Evolutionary conservation across 1,140 invertebrate genomes (phyloP), one percentile per base, ranked within the genome.

Genomic region (Listronotus oregonensis): DNA sequence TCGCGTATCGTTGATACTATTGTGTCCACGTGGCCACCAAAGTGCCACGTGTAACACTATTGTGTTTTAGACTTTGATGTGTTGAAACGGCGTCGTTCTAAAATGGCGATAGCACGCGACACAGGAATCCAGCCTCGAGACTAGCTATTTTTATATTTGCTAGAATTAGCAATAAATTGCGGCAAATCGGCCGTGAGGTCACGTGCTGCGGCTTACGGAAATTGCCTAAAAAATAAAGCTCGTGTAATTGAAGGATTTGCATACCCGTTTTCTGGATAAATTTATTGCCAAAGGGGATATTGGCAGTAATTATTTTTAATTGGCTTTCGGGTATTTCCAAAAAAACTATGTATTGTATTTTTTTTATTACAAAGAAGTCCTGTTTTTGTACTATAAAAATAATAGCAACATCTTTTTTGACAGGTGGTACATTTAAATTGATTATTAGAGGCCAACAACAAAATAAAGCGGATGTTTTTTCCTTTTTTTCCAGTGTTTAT

Each of bases 121-220:
- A 0, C 31, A 37, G 50, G 52, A 44, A 59, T 58, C 55, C 47
- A 21, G 49, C 67, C 42, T 66, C 39, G 37, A 55, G 10, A 67
- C 60, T 58, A 56, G 55, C 67, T 65, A 71, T 74, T 74, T 74
- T 71, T 70, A 70, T 68, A 72, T 75, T 74, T 73, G 70, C 64
- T 49, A 60, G 69, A 75, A 75, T 74, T 71, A 70, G 74, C 69
- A 70, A 74, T 73, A 74, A 75, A 75, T 75, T 72, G 74, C 49
- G 66, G 52, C 63, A 75, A 75, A 74, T 75, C 69, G 69, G 63
- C 63, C 72, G 72, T 72, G 71, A 61, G 56, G n/a, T 56, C 72
- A 67, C 72, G 73, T 75, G 73, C 52, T 72, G 72, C 52, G 73
- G 73, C 72, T 75, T 75, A 72, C 57, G 66, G 32, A 58, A 52